Percentiles rank a stretch among this genome's conserved stretches.
Conservation (phyloP, 2,113 vertebrate species). For the Lathamus discolor region DNA sequence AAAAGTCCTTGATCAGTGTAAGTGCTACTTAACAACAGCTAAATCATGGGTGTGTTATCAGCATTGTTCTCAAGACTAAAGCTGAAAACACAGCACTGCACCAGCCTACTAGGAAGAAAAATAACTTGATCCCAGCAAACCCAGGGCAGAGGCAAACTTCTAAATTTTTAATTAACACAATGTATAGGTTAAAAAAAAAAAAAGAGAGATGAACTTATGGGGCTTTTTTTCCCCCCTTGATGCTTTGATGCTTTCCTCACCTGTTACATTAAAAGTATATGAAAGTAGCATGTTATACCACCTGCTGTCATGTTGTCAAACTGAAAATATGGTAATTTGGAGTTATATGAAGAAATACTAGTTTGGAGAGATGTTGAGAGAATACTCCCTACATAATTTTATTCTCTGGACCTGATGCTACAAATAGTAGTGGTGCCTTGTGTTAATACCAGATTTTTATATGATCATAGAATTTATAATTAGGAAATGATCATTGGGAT, state of each 20-base stretch:
- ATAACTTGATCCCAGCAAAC: too few species aligned
- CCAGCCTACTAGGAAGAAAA: too few species aligned
- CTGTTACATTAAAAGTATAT: neutral
- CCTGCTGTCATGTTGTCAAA: neutral
- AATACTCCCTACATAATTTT: neutral
- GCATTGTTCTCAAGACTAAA: too few species aligned
- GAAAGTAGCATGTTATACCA: neutral
- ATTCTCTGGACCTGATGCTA: neutral
- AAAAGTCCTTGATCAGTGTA: too few species aligned
- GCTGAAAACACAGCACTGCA: too few species aligned
- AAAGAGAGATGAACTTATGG: neutral
- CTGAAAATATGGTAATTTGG: neutral
- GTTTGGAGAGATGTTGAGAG: neutral
- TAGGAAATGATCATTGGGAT: neutral
- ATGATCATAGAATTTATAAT: neutral
- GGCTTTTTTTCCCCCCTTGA: neutral
- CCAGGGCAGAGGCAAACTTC: neutral
- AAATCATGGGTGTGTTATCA: too few species aligned
- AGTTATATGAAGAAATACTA: neutral
- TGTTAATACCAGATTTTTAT: slow-evolving; percentile 5
- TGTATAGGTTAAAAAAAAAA: neutral
- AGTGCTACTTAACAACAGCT: too few species aligned
- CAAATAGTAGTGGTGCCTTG: neutral
- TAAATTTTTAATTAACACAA: neutral
- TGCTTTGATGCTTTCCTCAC: neutral